These are phyloP conservation scores for Triplophysa bombifrons DNA, from an alignment of 2,797 vertebrate species.

Conservation along the genomic window DNA sequence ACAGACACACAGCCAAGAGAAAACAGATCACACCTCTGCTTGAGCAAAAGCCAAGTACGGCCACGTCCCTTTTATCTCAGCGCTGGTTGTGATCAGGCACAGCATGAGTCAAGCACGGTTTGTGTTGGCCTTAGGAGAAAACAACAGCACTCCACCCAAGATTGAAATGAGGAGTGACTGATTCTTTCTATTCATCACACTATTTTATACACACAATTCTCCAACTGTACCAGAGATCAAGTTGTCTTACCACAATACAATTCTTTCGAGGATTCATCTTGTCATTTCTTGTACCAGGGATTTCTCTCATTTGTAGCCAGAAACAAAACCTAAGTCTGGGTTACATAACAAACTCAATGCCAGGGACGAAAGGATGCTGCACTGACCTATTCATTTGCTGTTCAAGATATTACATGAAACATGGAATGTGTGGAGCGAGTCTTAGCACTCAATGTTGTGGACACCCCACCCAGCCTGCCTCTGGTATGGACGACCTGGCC, in stretches of 20 bases:
- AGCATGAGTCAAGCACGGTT: constrained; percentile 24
- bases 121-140: not conserved
- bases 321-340: not conserved
- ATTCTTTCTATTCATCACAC: constrained; percentile 17
- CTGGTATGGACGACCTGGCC: not conserved
- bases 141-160: constrained; percentile 30
- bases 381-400: not conserved
- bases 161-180: constrained; percentile 30
- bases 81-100: constrained; percentile 6
- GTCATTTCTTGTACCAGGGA: not conserved
- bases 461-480: constrained; percentile 1
- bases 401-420: constrained; percentile 25
- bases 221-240: not conserved
- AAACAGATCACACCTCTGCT: constrained; percentile 6
- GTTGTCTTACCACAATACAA: not conserved
- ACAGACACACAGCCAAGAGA: not conserved
- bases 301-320: not conserved
- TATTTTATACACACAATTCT: not conserved
- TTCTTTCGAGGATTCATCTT: not conserved
- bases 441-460: not conserved
- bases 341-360: not conserved
- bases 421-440: not conserved
- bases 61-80: constrained; percentile 15
- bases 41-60: constrained; percentile 12
- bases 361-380: not conserved